Evolutionary conservation across 2,888 invertebrate species (phyloP).

Genomic region (Drosophila greeni): DNA sequence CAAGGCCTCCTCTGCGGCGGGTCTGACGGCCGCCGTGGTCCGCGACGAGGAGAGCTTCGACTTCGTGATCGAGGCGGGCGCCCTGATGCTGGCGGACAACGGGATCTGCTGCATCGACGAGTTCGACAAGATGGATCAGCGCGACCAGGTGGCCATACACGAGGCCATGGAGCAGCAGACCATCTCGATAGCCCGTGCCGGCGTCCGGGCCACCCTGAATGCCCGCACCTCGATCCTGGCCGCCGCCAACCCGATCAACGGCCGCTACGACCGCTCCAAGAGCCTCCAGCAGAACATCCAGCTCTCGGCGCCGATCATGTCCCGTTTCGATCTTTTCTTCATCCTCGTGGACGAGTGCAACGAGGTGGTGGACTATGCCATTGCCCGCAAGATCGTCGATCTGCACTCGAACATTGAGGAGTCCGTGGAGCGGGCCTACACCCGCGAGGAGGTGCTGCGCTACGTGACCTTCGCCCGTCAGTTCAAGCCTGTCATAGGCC

Average conservation of each 20-base stretch:
- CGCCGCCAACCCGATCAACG: constrained; percentile 98
- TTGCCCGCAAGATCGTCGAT: constrained; percentile 96
- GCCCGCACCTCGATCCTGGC: constrained; percentile 98
- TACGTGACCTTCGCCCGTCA: constrained; percentile 98
- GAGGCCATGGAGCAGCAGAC: constrained; percentile 99
- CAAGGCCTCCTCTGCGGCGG: constrained; percentile 98
- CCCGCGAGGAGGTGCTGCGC: constrained; percentile 92
- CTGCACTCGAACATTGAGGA: constrained; percentile 92
- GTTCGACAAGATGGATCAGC: constrained; percentile 99
- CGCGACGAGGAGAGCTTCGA: constrained; percentile 97
- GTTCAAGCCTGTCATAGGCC: constrained; percentile 92
- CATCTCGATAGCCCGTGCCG: constrained; percentile 98
- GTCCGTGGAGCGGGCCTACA: constrained; percentile 88
- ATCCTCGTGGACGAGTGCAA: constrained; percentile 98
- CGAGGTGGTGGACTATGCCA: constrained; percentile 96
- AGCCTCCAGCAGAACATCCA: constrained; percentile 96
- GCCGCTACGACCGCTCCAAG: constrained; percentile 95
- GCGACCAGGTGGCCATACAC: constrained; percentile 99
- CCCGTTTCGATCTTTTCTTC: constrained; percentile 98
- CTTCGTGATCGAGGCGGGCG: constrained; percentile 99
- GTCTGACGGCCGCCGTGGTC: constrained; percentile 98
- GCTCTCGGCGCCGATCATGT: constrained; percentile 98
- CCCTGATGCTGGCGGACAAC: constrained; percentile 99
- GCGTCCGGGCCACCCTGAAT: constrained; percentile 97
- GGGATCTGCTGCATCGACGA: constrained; percentile 99